phyloP scores from a whole-genome alignment of 2,113 vertebrate species.

The Artemisiospiza belli region DNA sequence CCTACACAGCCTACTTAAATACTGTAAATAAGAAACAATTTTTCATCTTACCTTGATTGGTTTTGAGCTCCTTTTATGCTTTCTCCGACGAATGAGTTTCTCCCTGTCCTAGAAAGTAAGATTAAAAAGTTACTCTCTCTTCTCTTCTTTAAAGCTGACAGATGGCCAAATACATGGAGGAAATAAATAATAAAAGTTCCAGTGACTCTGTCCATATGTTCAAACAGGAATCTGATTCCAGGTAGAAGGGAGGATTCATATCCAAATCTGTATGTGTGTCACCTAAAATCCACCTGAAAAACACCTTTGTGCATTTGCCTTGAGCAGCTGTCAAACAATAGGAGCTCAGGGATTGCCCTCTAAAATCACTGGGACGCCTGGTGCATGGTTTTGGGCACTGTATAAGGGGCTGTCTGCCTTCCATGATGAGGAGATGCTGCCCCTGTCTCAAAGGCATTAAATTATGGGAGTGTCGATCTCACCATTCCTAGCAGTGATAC shows the following conservation, averaged over 20 bases:
- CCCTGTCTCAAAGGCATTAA: not conserved
- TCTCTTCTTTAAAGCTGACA: not conserved
- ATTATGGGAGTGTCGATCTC: not conserved
- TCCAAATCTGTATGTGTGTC: not conserved
- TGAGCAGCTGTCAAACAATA: not conserved
- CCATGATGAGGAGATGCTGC: not conserved
- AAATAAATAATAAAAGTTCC: not conserved
- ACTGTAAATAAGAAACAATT: not conserved
- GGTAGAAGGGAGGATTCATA: not conserved
- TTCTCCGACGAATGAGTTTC: slow-evolving; percentile 93
- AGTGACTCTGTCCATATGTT: not conserved
- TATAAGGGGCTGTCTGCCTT: not conserved
- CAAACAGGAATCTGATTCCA: not conserved
- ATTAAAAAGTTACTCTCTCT: not conserved
- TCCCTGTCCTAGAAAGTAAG: slow-evolving; percentile 88
- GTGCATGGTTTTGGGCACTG: not conserved
- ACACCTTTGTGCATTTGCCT: not conserved
- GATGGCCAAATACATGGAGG: not conserved
- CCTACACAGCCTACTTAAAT: not conserved
- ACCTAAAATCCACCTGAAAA: not conserved
- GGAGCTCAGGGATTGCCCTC: not conserved
- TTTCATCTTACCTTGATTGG: slow-evolving; percentile 88
- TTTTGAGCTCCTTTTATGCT: slow-evolving; percentile 95
- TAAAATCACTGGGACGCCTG: not conserved
- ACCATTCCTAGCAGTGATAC: not conserved